These are phyloP conservation scores for Teleopsis dalmanni DNA, from an alignment of 1,140 invertebrate genomes.

Conservation along the genomic window DNA sequence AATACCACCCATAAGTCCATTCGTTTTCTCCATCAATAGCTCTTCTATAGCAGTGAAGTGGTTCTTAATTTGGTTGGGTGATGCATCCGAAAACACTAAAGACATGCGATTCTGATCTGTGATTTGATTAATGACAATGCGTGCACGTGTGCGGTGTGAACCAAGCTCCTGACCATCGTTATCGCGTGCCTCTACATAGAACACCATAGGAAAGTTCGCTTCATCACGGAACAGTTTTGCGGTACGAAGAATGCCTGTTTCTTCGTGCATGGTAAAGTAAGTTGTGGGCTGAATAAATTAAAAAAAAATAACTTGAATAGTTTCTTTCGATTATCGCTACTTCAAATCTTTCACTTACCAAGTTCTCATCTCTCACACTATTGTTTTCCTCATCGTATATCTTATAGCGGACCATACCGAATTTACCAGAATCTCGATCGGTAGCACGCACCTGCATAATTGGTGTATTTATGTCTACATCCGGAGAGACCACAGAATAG, in stretches of 20 bases:
- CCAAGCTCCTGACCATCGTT: conserved; percentile 34
- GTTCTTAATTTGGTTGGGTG: conserved; percentile 61
- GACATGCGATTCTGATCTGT: conserved; percentile 65
- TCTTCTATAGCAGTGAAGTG: conserved; percentile 57
- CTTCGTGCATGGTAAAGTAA: conserved; percentile 66
- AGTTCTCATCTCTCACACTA: conserved; percentile 48
- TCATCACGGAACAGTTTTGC: conserved; percentile 62
- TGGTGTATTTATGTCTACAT: conserved; percentile 62
- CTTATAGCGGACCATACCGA: conserved; percentile 65
- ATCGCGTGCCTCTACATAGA: conserved; percentile 57
- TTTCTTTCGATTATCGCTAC: background rate
- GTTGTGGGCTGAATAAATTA: conserved; percentile 26
- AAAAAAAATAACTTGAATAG: background rate
- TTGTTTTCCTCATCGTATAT: conserved; percentile 43
- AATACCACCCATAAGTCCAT: conserved; percentile 64
- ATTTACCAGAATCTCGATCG: conserved; percentile 74
- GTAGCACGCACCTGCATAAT: conserved; percentile 68
- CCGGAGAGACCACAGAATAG: conserved; percentile 62
- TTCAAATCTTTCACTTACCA: conserved; percentile 12
- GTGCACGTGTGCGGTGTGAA: conserved; percentile 32
- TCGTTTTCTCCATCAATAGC: conserved; percentile 64
- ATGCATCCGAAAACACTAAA: conserved; percentile 64
- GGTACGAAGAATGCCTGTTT: conserved; percentile 66
- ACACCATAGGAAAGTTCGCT: conserved; percentile 60
- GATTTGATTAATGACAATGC: conserved; percentile 56